Evolutionary conservation across 2,113 vertebrate species (phyloP), one percentile per base, ranked within the genome.

Genomic region (Gavia stellata): DNA sequence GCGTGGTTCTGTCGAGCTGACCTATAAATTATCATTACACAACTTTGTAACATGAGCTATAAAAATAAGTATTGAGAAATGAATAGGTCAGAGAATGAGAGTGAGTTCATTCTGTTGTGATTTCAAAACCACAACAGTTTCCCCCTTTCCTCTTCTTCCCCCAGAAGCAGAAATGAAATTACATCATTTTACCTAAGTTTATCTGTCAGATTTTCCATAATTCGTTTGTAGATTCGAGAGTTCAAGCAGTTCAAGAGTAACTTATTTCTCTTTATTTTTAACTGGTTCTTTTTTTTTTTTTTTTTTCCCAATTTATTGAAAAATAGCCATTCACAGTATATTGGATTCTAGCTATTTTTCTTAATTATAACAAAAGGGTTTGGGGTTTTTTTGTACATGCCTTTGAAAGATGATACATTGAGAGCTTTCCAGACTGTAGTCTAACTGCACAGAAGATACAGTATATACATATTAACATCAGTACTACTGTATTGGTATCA

Each of bases 1-100:
- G 83, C 77, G 66, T 94, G 53, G 19, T 81, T 84, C 68, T 78
- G 75, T 47, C 0, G 1, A 93, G 55, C 56, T 61, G 59, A 80
- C 59, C 75, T 94, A 86, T 91, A 96, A 95, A 86, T 94, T 92
- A 85, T 81, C 81, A 89, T 96, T 96, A 82, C 92, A 85, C 86
- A 95, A 94, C 29, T 82, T 90, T 1, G 0, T 91, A 96, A 90
- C 62, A 91, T 79, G 78, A 96, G 58, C 81, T 90, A 82, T 85
- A 94, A 94, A 95, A 94, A 59, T 91, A 91, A 96, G 53, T 92
- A 89, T 80, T 97, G 94, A 92, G 95, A 96, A 96, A 95, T 67
- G 20, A 92, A 81, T 92, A 95, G 83, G 83, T 81, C 86, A 92
- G 73, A 93, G 74, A 94, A 97, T 53, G n/a, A 87, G 21, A 79